phyloP scores from a whole-genome alignment of 2,113 vertebrate species.

The Rhadina sibilatrix region DNA sequence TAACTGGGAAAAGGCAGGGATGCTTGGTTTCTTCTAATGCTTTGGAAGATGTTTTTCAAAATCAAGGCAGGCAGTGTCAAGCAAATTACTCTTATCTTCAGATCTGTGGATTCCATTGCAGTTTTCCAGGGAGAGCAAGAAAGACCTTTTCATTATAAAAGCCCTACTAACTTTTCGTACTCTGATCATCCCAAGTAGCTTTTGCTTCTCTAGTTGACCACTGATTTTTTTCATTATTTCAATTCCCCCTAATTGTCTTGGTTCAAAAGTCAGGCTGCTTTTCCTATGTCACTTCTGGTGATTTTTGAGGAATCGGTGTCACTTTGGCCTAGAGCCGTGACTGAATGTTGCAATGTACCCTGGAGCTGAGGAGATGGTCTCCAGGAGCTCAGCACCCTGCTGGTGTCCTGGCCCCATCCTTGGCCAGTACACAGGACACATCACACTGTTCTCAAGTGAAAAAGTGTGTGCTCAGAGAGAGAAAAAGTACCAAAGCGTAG shows the following conservation, averaged over 20 bases:
- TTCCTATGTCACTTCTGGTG: not conserved
- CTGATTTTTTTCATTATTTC: not conserved
- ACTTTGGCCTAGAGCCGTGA: fast-evolving
- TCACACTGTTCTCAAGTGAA: not conserved
- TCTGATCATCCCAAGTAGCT: not conserved
- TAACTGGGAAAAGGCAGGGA: not conserved
- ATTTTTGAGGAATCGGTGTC: not conserved
- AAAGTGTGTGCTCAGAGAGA: not conserved
- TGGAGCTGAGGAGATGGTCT: not conserved
- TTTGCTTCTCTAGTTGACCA: not conserved
- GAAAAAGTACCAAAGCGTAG: not conserved
- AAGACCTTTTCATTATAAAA: not conserved
- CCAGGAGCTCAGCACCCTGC: not conserved
- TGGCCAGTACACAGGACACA: not conserved
- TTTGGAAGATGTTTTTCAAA: not conserved
- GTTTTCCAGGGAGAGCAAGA: not conserved
- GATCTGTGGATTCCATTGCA: not conserved
- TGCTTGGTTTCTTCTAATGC: not conserved
- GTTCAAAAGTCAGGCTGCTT: not conserved
- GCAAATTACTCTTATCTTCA: not conserved
- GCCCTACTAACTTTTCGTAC: not conserved
- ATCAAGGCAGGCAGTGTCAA: not conserved
- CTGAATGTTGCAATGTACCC: not conserved
- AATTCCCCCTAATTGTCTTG: not conserved
- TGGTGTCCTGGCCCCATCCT: not conserved